A percentile compares a stretch with the other conserved stretches of the same genome.
Evolutionary conservation across 2,888 invertebrate genomes (phyloP).

Genomic region (Nymphalis urticae): DNA sequence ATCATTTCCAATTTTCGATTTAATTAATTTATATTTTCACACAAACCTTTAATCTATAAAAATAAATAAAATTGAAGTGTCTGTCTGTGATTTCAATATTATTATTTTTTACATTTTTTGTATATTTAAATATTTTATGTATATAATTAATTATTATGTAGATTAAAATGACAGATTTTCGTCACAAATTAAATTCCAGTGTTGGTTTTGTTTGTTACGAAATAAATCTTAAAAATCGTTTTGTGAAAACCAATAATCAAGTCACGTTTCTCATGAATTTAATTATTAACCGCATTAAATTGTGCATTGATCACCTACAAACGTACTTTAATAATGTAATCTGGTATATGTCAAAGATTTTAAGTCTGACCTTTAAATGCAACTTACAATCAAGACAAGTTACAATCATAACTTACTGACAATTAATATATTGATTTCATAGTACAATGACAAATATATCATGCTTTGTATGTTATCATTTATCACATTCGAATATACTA

Average conservation of each 20-base stretch:
- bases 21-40: too few relatives aligned
- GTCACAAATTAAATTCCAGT: too few relatives aligned
- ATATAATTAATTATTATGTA: background rate
- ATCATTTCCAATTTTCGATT: too few relatives aligned
- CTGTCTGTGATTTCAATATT: too few relatives aligned
- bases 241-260: background rate
- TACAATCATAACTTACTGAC: constrained; percentile 14
- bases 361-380: constrained; percentile 32
- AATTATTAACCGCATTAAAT: background rate
- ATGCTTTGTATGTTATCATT: constrained; percentile 16
- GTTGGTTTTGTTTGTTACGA: too few relatives aligned
- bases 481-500: constrained; percentile 17
- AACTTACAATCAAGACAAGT: constrained; percentile 22
- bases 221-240: background rate
- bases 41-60: too few relatives aligned
- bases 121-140: too few relatives aligned
- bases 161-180: too few relatives aligned
- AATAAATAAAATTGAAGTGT: too few relatives aligned
- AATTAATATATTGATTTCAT: constrained; percentile 10
- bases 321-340: constrained; percentile 3
- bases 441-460: constrained; percentile 18
- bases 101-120: too few relatives aligned
- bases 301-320: constrained; percentile 11
- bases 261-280: constrained; percentile 2
- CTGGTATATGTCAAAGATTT: constrained; percentile 33